phyloP scores from a whole-genome alignment of 1,140 invertebrate genomes.

The Brachionus asplanchnoidis region DNA sequence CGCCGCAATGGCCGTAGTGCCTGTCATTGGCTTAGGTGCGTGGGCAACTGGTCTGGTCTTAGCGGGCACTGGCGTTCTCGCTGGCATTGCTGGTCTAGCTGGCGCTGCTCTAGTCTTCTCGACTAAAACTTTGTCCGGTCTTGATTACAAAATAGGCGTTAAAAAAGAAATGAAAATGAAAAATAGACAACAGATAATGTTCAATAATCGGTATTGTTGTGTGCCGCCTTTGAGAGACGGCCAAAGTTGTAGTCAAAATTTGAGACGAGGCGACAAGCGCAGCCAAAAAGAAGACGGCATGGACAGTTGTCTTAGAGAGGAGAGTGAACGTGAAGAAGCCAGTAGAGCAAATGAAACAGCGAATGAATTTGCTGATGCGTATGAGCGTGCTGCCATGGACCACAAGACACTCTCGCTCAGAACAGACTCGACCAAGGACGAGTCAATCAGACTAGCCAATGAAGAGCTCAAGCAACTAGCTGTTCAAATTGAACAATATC shows the following conservation, averaged over 20 bases:
- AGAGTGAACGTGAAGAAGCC: background rate
- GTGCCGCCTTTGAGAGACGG: background rate
- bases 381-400: background rate
- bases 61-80: background rate
- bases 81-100: background rate
- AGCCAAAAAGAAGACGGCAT: background rate
- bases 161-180: constrained; percentile 29
- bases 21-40: background rate
- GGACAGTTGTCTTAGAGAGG: background rate
- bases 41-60: background rate
- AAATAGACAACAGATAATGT: constrained; percentile 15
- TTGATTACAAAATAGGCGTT: constrained; percentile 6
- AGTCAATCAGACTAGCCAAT: background rate
- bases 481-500: background rate
- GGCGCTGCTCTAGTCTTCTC: background rate
- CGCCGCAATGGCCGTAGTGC: background rate
- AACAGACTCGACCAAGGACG: background rate
- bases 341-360: background rate
- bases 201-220: constrained; percentile 15
- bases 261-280: background rate
- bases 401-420: background rate
- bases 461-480: background rate
- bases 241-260: background rate
- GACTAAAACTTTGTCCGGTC: background rate
- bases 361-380: background rate